Evolutionary conservation across 2,113 vertebrate genomes (phyloP).

Genomic region (Dolichotis patagonum): DNA sequence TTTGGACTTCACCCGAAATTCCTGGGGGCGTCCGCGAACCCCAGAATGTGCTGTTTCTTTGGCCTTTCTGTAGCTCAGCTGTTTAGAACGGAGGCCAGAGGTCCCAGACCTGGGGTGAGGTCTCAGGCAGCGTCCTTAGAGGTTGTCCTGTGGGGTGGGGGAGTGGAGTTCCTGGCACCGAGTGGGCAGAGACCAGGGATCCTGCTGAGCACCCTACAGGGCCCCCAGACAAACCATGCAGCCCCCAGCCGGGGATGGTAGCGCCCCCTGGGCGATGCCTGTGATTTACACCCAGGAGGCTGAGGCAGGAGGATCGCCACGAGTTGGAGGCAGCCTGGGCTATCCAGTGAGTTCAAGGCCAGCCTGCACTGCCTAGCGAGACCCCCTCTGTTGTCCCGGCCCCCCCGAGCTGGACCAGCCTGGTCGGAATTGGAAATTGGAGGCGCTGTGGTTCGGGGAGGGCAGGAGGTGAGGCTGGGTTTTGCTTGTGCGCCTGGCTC

Average conservation of each 20-base stretch:
- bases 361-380: neutral
- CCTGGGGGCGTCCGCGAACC: neutral
- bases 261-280: neutral
- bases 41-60: neutral
- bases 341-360: neutral
- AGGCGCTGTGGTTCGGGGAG: neutral
- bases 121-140: no score
- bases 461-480: neutral
- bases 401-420: neutral
- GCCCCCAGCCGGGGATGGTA: neutral
- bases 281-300: neutral
- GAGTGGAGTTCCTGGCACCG: neutral
- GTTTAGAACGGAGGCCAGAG: no score
- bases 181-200: neutral
- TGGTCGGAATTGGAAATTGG: neutral
- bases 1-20: neutral
- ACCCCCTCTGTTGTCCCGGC: neutral
- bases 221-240: neutral
- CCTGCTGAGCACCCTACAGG: neutral
- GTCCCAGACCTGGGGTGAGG: neutral
- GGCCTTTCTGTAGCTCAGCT: neutral
- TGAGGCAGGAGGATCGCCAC: neutral
- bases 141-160: neutral
- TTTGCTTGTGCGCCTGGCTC: neutral
- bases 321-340: neutral